Conservation (phyloP, 2,888 invertebrate species). For the Tetranychus truncatus region DNA sequence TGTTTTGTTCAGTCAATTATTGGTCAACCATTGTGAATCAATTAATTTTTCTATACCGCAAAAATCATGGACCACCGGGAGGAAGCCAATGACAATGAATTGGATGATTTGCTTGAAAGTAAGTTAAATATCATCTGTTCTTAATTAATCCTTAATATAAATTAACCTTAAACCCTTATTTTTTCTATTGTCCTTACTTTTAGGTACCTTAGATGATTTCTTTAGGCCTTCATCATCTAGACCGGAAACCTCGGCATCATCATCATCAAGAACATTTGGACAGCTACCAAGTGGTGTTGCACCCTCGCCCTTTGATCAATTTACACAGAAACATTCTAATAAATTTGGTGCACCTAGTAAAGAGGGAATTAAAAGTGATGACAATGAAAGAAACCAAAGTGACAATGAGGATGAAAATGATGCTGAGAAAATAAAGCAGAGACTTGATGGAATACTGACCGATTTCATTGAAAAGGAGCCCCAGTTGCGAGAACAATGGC, state of each 20-base stretch:
- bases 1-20: not conserved
- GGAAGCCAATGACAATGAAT: slow-evolving; percentile 14
- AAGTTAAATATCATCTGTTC: not conserved
- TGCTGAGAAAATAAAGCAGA: not conserved
- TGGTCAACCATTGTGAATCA: not conserved
- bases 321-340: not conserved
- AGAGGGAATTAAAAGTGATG: not conserved
- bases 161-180: not conserved
- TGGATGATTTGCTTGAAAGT: slow-evolving; percentile 22
- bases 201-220: slow-evolving; percentile 21
- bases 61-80: not conserved
- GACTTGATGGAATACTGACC: slow-evolving; percentile 20
- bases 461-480: slow-evolving; percentile 21
- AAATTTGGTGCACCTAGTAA: not conserved
- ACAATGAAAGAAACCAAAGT: not conserved
- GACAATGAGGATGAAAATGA: not conserved
- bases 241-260: slow-evolving; percentile 7
- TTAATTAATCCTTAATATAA: not conserved
- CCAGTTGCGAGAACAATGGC: slow-evolving; percentile 22
- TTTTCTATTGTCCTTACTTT: not conserved
- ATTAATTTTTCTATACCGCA: not conserved
- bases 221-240: slow-evolving; percentile 14
- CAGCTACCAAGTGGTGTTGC: not conserved
- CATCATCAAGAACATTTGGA: slow-evolving; percentile 4
- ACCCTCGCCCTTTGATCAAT: not conserved